phyloP scores from a whole-genome alignment of 2,888 invertebrate genomes.

The Bellardia pandia region DNA sequence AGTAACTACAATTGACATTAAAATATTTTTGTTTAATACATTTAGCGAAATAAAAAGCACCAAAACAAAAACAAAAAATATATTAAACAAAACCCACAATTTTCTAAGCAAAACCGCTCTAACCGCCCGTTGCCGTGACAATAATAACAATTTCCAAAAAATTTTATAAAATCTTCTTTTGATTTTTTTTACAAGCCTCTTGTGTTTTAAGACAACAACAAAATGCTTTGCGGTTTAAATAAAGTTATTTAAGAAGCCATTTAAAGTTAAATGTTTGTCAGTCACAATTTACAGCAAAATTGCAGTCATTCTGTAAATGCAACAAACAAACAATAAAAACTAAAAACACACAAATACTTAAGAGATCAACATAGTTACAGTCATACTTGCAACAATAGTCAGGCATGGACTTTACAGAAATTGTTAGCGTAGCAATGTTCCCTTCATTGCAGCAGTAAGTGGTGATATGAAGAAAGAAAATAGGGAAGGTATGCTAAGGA shows the following conservation, averaged over 20 bases:
- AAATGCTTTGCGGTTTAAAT: conserved; percentile 48
- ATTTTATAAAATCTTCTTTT: neutral
- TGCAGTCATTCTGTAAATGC: conserved; percentile 6
- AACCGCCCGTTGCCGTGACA: conserved; percentile 10
- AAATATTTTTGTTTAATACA: conserved; percentile 51
- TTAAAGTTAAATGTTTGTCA: conserved; percentile 49
- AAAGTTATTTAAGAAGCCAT: conserved; percentile 61
- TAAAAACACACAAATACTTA: neutral
- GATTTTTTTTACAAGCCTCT: conserved; percentile 1
- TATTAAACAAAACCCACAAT: conserved; percentile 5
- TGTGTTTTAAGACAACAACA: neutral
- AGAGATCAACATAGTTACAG: neutral
- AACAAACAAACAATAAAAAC: neutral
- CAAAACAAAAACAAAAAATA: neutral
- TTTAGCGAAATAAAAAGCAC: neutral
- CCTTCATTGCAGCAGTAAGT: too few species aligned
- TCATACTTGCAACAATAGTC: neutral
- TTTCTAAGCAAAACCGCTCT: neutral
- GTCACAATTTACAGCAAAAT: conserved; percentile 37
- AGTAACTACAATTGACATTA: conserved; percentile 36
- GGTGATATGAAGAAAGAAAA: too few species aligned
- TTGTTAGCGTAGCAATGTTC: too few species aligned
- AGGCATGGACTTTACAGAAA: neutral
- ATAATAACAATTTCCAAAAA: conserved; percentile 46
- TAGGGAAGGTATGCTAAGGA: too few species aligned